Conservation (phyloP, 2,888 invertebrate genomes). For the Beris morrisii region DNA sequence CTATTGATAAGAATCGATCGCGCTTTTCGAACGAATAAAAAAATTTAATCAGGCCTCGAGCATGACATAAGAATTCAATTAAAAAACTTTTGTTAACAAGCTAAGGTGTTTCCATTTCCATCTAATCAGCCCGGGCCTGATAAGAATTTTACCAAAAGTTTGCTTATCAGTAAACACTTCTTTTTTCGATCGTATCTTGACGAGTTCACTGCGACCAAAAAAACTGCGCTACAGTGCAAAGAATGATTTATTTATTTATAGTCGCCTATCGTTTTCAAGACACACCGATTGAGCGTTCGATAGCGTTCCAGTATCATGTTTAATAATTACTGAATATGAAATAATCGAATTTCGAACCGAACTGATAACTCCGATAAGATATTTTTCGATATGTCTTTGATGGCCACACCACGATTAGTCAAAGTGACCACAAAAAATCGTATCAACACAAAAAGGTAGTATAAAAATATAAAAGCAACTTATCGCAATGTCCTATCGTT, state of each 20-base stretch:
- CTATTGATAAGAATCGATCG: conserved; percentile 28
- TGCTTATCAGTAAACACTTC: conserved; percentile 5
- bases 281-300: not conserved
- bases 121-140: conserved; percentile 22
- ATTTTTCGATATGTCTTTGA: conserved; percentile 15
- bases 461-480: conserved; percentile 20
- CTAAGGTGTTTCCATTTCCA: conserved; percentile 28
- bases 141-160: not conserved
- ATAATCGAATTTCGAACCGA: conserved; percentile 19
- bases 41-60: conserved; percentile 26
- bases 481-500: conserved; percentile 23
- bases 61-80: conserved; percentile 34
- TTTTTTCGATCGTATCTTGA: conserved; percentile 6
- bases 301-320: conserved; percentile 1
- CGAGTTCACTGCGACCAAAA: conserved; percentile 1
- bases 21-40: conserved; percentile 20
- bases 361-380: conserved; percentile 28
- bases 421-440: conserved; percentile 12
- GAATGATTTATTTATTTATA: conserved; percentile 9
- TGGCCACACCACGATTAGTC: not conserved
- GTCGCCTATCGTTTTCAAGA: conserved; percentile 1
- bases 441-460: not conserved
- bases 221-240: not conserved
- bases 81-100: conserved; percentile 33
- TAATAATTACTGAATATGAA: conserved; percentile 17